A percentile compares a stretch with the other conserved stretches of the same genome.
Conservation (phyloP, 2,113 vertebrate species). For the Accipiter cooperii region DNA sequence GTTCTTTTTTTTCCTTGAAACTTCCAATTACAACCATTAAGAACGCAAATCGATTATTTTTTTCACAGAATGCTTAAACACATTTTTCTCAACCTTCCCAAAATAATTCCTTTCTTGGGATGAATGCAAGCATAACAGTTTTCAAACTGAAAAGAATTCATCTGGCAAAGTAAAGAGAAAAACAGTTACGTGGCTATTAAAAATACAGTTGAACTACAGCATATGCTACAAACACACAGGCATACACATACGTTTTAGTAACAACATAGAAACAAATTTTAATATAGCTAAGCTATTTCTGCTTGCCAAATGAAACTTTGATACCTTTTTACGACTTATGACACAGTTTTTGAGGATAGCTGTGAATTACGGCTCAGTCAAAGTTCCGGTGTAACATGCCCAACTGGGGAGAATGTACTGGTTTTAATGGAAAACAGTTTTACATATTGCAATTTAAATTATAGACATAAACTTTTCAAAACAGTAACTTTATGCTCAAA, state of each 20-base stretch:
- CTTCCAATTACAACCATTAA: neutral
- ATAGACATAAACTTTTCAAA: neutral
- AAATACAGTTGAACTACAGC: constrained; percentile 42
- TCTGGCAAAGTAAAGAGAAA: constrained; percentile 31
- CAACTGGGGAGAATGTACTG: neutral
- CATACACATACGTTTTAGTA: constrained; percentile 8
- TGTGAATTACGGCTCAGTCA: neutral
- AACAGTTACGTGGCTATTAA: constrained; percentile 27
- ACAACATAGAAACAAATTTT: constrained; percentile 29
- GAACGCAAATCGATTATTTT: neutral
- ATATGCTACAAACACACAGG: constrained; percentile 22
- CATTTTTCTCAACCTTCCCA: neutral
- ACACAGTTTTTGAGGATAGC: neutral
- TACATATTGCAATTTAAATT: neutral
- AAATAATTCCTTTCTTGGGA: constrained; percentile 24
- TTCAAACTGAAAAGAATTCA: constrained; percentile 46
- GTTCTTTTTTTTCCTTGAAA: neutral
- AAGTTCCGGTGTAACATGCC: neutral
- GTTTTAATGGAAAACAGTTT: neutral
- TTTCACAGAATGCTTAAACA: neutral
- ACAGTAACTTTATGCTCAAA: neutral
- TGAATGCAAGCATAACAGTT: constrained; percentile 31
- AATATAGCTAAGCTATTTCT: neutral
- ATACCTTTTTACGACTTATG: neutral
- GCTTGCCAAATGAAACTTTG: constrained; percentile 26